These are phyloP conservation scores for Hartigia nigra DNA, from an alignment of 2,888 invertebrate genomes.

Conservation along the genomic window DNA sequence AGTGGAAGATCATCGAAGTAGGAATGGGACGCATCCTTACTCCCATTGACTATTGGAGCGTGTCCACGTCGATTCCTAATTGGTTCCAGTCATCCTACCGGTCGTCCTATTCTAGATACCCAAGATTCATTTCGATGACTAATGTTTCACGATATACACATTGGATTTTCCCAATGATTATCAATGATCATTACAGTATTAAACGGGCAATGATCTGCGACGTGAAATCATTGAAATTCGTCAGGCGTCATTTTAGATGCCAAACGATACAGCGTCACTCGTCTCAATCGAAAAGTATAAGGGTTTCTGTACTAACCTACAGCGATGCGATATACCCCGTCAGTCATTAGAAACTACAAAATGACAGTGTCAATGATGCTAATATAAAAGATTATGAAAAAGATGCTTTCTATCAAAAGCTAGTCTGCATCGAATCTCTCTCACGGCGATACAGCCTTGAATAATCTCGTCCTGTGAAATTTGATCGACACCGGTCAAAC, in stretches of 20 bases:
- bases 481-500: slow-evolving; percentile 64
- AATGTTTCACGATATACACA: not conserved
- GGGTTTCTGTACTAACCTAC: not conserved
- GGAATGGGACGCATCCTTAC: not conserved
- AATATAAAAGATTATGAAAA: not conserved
- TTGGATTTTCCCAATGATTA: not conserved
- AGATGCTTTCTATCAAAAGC: not conserved
- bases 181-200: not conserved
- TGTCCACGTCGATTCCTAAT: slow-evolving; percentile 5
- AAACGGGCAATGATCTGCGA: not conserved
- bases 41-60: slow-evolving; percentile 7
- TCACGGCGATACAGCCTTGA: slow-evolving; percentile 46
- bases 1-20: not conserved
- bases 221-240: not conserved
- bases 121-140: not conserved
- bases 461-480: slow-evolving; percentile 59
- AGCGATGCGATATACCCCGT: not conserved
- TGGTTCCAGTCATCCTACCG: slow-evolving; percentile 7
- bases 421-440: not conserved
- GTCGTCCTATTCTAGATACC: not conserved
- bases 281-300: not conserved
- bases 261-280: not conserved
- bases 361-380: not conserved
- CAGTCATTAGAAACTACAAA: not conserved
- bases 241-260: too few relatives aligned